These are phyloP conservation scores for Coelinius sp. DNA, from an alignment of 2,888 invertebrate species.

Conservation along the genomic window DNA sequence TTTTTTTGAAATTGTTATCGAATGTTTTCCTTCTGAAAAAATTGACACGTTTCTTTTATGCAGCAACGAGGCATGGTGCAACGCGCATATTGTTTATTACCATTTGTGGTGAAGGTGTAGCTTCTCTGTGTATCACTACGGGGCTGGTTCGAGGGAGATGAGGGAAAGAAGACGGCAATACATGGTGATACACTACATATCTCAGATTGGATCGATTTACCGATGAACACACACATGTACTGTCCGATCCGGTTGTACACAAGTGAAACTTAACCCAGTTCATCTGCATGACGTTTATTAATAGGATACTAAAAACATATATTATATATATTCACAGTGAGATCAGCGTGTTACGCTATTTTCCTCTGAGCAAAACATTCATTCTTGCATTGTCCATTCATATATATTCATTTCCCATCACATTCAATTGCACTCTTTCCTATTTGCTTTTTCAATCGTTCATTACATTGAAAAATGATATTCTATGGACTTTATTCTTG, in stretches of 20 bases:
- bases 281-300: conserved; percentile 8
- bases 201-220: conserved; percentile 33
- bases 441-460: neutral
- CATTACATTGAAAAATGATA: neutral
- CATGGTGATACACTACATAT: conserved; percentile 27
- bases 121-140: conserved; percentile 7
- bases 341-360: conserved; percentile 28
- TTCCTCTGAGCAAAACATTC: conserved; percentile 10
- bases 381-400: conserved; percentile 2
- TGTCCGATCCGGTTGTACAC: conserved; percentile 9
- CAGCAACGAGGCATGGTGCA: neutral
- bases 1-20: neutral
- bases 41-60: neutral
- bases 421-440: neutral
- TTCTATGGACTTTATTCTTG: neutral
- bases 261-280: conserved; percentile 13
- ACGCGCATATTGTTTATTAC: neutral
- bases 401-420: neutral
- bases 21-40: neutral
- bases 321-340: conserved; percentile 36
- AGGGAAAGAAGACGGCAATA: conserved; percentile 1
- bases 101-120: conserved; percentile 16
- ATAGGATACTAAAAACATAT: conserved; percentile 39
- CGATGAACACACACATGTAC: conserved; percentile 19
- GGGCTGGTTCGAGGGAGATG: conserved; percentile 7